Base-by-base conservation (phyloP, 1,140 invertebrate species). In the Drosophila triauraria region DNA sequence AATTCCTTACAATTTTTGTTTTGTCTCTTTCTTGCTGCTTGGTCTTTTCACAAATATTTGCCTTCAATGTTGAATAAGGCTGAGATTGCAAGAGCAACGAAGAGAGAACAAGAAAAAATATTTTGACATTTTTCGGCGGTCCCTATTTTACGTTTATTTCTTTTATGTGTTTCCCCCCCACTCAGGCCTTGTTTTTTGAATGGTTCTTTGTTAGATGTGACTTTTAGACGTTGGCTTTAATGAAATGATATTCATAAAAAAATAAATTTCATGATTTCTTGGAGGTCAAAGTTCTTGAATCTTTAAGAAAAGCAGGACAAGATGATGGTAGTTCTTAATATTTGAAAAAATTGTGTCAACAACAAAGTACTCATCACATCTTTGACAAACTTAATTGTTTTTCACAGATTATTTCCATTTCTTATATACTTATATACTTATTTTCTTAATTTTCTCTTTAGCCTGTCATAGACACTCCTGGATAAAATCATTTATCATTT, bases 401-500 rank as follows among this genome's bases (percentile, higher is more conserved):
- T 62, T n/a, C n/a, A 62, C 27, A 62, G 23, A 42, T 40, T 30
- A 62, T 62, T 42, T 35, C 42, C 7, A n/a, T 8, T 40, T 17
- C 20, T 20, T 20, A 20, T 20, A 20, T 20, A 20, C 20, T 70
- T 12, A 42, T 32, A 17, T 38, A 32, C 35, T 9, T 13, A 68
- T 56, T 72, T 70, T 50, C 67, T 20, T 70, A 5, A 60, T 63
- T 64, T 68, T 10, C 35, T 17, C 48, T 48, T 0, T 20, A 6
- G 7, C 53, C 69, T 72, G 67, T 72, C 69, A 72, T 51, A 71
- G 67, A 71, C 67, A 72, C 69, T 72, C 67, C 23, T 35, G 46
- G 67, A 72, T 48, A 60, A 72, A 72, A 72, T 72, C 67, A 72
- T 72, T 72, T 72, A 60, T 72, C 69, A 72, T 67, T 68, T 68